Evolutionary conservation across 2,113 vertebrate species (phyloP).

Genomic region (Mugil cephalus): DNA sequence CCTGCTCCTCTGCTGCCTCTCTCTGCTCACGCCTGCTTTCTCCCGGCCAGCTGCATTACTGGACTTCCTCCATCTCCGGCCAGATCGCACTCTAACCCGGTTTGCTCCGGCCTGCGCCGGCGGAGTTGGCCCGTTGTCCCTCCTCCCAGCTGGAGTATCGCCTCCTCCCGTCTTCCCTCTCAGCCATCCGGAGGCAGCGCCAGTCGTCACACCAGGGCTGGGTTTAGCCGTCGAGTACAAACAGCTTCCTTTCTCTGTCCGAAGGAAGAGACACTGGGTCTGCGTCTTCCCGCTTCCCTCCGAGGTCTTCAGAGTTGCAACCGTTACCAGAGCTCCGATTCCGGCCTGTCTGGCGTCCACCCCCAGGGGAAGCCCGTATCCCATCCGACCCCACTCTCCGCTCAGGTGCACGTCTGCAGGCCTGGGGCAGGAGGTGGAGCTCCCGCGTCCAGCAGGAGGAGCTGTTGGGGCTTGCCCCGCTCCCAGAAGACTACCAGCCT

Average conservation of each 20-base stretch:
- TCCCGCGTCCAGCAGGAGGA: constrained; percentile 33
- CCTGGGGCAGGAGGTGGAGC: constrained; percentile 50
- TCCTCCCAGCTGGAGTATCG: constrained; percentile 35
- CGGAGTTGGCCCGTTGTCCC: constrained; percentile 37
- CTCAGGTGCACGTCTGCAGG: constrained; percentile 69
- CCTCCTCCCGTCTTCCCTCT: constrained; percentile 64
- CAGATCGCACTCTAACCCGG: constrained; percentile 71
- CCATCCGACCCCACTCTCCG: constrained; percentile 64
- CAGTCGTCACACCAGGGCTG: constrained; percentile 17
- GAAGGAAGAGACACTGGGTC: constrained; percentile 82
- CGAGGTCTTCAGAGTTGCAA: constrained; percentile 83
- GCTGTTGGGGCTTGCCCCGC: constrained; percentile 52
- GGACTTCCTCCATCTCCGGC: constrained; percentile 83
- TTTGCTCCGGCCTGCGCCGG: constrained; percentile 50
- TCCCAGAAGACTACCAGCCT: constrained; percentile 47
- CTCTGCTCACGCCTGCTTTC: constrained; percentile 41
- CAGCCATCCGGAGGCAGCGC: constrained; percentile 67
- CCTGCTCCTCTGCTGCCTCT: constrained; percentile 48
- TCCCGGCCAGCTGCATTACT: constrained; percentile 49
- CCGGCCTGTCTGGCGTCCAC: constrained; percentile 70
- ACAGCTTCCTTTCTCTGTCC: constrained; percentile 80
- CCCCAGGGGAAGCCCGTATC: constrained; percentile 63
- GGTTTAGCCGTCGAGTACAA: constrained; percentile 76
- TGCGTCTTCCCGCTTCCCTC: constrained; percentile 83
- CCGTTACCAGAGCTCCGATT: constrained; percentile 81